These are phyloP conservation scores for Icerya purchasi DNA, from an alignment of 2,888 invertebrate genomes.

Conservation along the genomic window DNA sequence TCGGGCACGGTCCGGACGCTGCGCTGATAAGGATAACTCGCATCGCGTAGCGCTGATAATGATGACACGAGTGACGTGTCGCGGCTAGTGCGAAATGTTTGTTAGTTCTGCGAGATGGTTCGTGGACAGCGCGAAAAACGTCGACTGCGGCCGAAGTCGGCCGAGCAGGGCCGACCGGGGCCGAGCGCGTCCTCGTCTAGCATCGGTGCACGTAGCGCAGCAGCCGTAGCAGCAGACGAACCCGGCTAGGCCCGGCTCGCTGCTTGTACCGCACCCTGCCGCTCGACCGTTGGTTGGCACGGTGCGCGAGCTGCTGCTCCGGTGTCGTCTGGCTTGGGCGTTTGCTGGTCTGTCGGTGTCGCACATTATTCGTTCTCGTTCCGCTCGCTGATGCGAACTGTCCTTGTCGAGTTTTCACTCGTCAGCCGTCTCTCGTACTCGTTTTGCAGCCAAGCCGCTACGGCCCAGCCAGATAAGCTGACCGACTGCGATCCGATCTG, in stretches of 20 bases:
- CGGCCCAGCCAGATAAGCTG: too few relatives aligned
- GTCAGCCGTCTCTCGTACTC: too few relatives aligned
- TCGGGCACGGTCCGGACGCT: too few relatives aligned
- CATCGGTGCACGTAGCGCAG: not conserved
- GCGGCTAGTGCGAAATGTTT: too few relatives aligned
- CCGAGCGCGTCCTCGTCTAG: not conserved
- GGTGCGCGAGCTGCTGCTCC: constrained; percentile 3
- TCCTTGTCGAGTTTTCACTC: too few relatives aligned
- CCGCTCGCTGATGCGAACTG: constrained; percentile 9
- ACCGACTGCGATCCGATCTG: not conserved
- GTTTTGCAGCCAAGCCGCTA: too few relatives aligned
- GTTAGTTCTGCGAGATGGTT: too few relatives aligned
- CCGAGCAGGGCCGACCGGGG: not conserved
- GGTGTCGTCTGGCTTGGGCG: constrained; percentile 6
- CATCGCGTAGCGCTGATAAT: too few relatives aligned
- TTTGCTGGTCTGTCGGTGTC: constrained; percentile 14
- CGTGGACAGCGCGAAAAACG: not conserved
- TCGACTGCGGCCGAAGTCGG: not conserved
- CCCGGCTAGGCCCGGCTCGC: not conserved
- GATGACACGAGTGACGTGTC: too few relatives aligned
- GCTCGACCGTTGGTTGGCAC: too few relatives aligned
- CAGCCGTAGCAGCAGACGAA: not conserved
- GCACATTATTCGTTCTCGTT: constrained; percentile 10
- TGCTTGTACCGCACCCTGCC: constrained; percentile 17
- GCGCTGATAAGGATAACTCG: too few relatives aligned